These are phyloP conservation scores for Eurystomus glaucurus DNA, from an alignment of 2,797 vertebrate species.

Conservation along the genomic window DNA sequence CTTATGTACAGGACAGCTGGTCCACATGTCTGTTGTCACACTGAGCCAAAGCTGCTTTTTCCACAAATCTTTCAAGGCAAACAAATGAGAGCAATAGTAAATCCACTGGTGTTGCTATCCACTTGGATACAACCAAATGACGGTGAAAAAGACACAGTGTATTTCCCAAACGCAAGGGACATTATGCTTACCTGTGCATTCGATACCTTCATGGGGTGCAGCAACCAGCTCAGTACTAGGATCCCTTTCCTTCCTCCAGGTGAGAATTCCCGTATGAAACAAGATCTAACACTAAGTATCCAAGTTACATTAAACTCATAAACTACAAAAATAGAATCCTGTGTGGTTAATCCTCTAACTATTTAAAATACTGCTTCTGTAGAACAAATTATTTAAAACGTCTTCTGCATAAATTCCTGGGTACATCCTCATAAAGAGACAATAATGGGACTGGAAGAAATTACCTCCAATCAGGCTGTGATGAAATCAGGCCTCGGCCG, in stretches of 20 bases:
- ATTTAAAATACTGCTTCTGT: neutral
- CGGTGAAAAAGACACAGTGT: neutral
- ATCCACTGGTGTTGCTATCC: neutral
- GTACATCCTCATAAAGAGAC: neutral
- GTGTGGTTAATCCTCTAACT: neutral
- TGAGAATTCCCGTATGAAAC: neutral
- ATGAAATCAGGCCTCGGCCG: neutral
- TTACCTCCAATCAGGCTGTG: neutral
- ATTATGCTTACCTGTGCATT: neutral
- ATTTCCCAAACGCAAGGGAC: neutral
- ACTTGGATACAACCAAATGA: neutral
- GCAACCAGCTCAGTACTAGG: neutral
- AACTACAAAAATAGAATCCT: neutral
- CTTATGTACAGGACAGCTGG: slow-evolving; percentile 15
- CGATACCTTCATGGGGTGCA: neutral
- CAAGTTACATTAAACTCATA: neutral
- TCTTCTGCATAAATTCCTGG: neutral
- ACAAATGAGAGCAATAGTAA: neutral
- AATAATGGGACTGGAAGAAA: neutral
- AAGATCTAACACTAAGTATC: neutral
- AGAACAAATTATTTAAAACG: neutral
- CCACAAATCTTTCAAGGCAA: neutral
- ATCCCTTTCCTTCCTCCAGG: neutral
- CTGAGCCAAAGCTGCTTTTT: slow-evolving; percentile 16
- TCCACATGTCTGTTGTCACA: neutral